These are phyloP conservation scores for Onychomys arenicola DNA, from an alignment of 2,797 vertebrate species.

Conservation along the genomic window DNA sequence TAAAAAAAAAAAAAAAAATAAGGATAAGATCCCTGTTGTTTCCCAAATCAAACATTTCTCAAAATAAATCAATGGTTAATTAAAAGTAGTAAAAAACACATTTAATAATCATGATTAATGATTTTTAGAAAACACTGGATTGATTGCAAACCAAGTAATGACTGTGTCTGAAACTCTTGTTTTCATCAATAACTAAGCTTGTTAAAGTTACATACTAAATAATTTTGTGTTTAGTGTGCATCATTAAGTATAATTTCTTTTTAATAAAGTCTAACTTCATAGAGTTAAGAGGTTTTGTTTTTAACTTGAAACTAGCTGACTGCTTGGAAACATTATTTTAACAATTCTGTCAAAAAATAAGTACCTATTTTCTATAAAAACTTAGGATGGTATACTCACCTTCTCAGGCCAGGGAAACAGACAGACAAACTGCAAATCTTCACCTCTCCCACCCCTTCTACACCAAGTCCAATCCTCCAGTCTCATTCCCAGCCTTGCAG, in stretches of 20 bases:
- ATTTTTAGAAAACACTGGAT: constrained; percentile 3
- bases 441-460: neutral
- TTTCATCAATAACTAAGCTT: neutral
- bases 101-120: constrained; percentile 42
- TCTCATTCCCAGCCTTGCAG: no score
- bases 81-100: constrained; percentile 55
- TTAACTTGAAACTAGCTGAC: neutral
- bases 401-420: no score
- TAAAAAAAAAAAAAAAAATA: constrained; percentile 34
- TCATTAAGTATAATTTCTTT: neutral
- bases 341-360: neutral
- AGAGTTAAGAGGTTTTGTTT: neutral
- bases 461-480: no score
- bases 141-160: constrained; percentile 65
- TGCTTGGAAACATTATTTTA: constrained; percentile 1
- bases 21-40: neutral
- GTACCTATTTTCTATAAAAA: constrained; percentile 25
- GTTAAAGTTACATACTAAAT: neutral
- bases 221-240: constrained; percentile 15
- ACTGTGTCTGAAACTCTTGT: neutral
- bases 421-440: neutral
- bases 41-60: constrained; percentile 45
- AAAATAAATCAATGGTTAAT: constrained; percentile 48
- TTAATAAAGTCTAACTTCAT: neutral
- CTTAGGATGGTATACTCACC: neutral